These are phyloP conservation scores for Agraylea sexmaculata DNA, from an alignment of 1,140 invertebrate genomes.

Conservation along the genomic window DNA sequence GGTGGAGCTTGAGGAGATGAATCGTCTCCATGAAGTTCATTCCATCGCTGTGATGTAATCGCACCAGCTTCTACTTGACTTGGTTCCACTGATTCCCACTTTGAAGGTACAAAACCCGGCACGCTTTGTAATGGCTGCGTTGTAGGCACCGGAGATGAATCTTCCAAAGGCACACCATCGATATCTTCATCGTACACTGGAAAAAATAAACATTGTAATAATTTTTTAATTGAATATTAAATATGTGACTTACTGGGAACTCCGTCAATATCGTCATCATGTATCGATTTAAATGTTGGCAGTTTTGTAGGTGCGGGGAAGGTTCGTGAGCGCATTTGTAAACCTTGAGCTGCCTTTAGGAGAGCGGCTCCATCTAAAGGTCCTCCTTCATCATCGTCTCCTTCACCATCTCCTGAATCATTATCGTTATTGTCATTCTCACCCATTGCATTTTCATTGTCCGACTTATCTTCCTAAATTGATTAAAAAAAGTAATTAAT, in stretches of 20 bases:
- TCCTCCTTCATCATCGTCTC: conserved; percentile 66
- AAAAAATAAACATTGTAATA: conserved; percentile 16
- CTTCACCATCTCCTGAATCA: conserved; percentile 40
- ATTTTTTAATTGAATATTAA: background rate
- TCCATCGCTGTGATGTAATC: conserved; percentile 84
- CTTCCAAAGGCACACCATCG: conserved; percentile 68
- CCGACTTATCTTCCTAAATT: conserved; percentile 11
- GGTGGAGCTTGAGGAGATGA: conserved; percentile 11
- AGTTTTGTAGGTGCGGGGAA: conserved; percentile 24
- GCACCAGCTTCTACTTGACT: conserved; percentile 71
- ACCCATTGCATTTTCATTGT: conserved; percentile 9
- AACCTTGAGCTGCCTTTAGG: conserved; percentile 46
- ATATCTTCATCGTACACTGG: conserved; percentile 68
- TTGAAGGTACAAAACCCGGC: conserved; percentile 72
- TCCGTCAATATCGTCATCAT: conserved; percentile 59
- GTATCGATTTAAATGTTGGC: conserved; percentile 17
- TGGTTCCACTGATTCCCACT: conserved; percentile 93
- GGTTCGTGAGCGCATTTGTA: conserved; percentile 40
- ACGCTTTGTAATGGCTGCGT: conserved; percentile 14
- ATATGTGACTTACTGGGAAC: conserved; percentile 47
- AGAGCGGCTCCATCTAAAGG: conserved; percentile 75
- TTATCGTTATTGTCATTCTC: conserved; percentile 22
- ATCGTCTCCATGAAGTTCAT: conserved; percentile 37
- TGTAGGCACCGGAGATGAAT: conserved; percentile 17
- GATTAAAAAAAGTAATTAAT: background rate